Evolutionary conservation across 2,797 vertebrate species (phyloP).

Genomic region (Perodicticus potto): DNA sequence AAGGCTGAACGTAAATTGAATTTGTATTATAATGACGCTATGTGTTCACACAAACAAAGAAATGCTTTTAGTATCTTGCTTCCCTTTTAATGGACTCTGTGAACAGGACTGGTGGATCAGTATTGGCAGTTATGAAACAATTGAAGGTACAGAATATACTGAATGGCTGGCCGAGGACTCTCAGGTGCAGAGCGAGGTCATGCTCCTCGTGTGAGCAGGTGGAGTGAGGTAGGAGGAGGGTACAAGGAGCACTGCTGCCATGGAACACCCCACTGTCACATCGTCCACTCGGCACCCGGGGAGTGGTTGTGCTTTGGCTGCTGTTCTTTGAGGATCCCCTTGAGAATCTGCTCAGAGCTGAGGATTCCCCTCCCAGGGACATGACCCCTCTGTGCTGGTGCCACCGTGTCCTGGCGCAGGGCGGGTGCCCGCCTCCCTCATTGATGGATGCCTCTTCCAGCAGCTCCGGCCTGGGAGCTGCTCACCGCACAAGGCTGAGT

Average conservation of each 20-base stretch:
- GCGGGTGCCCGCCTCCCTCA: rapidly evolving
- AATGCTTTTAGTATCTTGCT: neutral
- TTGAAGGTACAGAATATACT: too few relatives aligned
- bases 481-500: neutral
- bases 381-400: rapidly evolving
- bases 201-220: rapidly evolving
- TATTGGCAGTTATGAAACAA: neutral
- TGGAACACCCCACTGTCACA: rapidly evolving
- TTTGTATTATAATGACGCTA: neutral
- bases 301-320: neutral
- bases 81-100: constrained; percentile 14
- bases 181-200: rapidly evolving
- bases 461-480: neutral
- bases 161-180: neutral
- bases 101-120: neutral
- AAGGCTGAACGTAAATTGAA: neutral
- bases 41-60: neutral
- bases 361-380: neutral
- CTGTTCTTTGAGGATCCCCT: too few relatives aligned
- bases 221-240: rapidly evolving
- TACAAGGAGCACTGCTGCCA: rapidly evolving
- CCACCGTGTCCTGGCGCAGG: rapidly evolving
- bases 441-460: neutral
- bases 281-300: rapidly evolving
- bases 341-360: neutral